phyloP scores from a whole-genome alignment of 1,140 invertebrate species.

The Sitobion miscanthi region DNA sequence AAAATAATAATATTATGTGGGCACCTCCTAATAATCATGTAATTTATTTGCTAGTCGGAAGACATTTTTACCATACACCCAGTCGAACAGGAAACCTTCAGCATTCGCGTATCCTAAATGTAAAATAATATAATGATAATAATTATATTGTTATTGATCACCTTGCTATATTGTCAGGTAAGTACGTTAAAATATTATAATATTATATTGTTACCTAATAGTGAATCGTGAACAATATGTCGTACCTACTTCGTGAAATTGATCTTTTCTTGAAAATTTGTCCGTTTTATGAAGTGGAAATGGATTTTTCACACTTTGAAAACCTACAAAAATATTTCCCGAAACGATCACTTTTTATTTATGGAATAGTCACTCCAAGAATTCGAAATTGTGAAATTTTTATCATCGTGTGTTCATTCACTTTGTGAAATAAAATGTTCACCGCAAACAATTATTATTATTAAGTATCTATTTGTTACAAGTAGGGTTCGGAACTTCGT shows the following conservation, averaged over 20 bases:
- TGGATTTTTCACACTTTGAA: background rate
- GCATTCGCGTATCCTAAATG: background rate
- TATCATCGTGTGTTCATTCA: background rate
- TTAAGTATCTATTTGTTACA: background rate
- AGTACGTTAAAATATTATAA: background rate
- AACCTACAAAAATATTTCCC: background rate
- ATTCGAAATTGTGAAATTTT: background rate
- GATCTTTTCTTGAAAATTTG: background rate
- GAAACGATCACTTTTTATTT: background rate
- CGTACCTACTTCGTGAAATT: background rate
- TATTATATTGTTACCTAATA: background rate
- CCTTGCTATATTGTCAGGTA: background rate
- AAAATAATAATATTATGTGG: background rate
- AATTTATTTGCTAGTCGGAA: background rate
- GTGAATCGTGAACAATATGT: background rate
- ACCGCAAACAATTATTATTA: background rate
- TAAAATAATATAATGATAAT: background rate
- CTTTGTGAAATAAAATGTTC: background rate
- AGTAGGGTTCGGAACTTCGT: background rate
- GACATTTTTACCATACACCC: background rate
- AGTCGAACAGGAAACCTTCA: background rate
- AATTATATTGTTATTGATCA: slow-evolving; percentile 17
- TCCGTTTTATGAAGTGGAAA: background rate
- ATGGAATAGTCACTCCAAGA: background rate
- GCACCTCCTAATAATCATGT: background rate